phyloP scores from a whole-genome alignment of 1,140 invertebrate species.

The Saccostrea glomerata region DNA sequence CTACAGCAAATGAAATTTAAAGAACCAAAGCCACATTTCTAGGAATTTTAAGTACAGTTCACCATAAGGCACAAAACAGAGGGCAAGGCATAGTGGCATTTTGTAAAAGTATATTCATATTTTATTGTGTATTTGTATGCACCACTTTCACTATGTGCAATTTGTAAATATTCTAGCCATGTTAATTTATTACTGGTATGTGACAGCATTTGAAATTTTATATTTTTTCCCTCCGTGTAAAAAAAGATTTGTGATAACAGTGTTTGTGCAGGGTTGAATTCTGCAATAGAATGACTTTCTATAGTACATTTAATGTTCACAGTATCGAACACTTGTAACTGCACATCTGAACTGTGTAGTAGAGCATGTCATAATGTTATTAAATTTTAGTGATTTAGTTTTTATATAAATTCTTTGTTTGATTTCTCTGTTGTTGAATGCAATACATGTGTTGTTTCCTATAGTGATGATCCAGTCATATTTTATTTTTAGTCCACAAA shows the following conservation, averaged over 20 bases:
- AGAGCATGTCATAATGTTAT: background rate
- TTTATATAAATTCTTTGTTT: slow-evolving; percentile 13
- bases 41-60: background rate
- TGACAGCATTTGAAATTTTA: background rate
- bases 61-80: background rate
- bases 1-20: slow-evolving; percentile 11
- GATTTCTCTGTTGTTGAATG: slow-evolving; percentile 18
- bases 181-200: slow-evolving; percentile 15
- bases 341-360: background rate
- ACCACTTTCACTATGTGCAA: slow-evolving; percentile 48
- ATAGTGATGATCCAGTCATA: background rate
- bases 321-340: background rate
- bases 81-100: background rate
- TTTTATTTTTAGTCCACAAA: slow-evolving; percentile 4
- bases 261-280: background rate
- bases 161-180: slow-evolving; percentile 41
- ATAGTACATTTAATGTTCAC: slow-evolving; percentile 9
- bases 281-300: slow-evolving; percentile 27
- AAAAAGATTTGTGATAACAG: background rate
- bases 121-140: slow-evolving; percentile 34
- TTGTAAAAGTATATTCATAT: background rate
- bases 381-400: background rate
- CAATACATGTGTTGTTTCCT: slow-evolving; percentile 11
- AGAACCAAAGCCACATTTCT: background rate
- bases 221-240: background rate